Evolutionary conservation across 2,888 invertebrate species (phyloP).

Genomic region (Reticulitermes lucifugus): DNA sequence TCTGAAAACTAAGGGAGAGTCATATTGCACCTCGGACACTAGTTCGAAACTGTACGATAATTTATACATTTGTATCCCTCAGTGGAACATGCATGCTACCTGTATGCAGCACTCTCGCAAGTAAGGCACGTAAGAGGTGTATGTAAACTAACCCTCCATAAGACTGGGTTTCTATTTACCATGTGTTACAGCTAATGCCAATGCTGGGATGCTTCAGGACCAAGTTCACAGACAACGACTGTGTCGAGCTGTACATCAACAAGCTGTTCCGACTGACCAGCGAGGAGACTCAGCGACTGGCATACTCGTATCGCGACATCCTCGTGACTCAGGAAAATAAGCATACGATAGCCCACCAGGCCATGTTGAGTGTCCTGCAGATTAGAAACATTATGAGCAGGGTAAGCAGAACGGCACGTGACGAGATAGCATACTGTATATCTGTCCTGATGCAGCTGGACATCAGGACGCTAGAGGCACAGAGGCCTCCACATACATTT

Average conservation of each 20-base stretch:
- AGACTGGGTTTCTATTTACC: conserved; percentile 42
- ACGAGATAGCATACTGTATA: background rate
- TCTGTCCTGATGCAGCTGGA: no score
- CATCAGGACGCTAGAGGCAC: no score
- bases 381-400: conserved; percentile 62
- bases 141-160: no score
- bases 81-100: no score
- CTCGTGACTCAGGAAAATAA: conserved; percentile 54
- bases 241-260: conserved; percentile 70
- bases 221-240: conserved; percentile 62
- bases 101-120: no score
- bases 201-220: conserved; percentile 65
- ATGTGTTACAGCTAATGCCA: conserved; percentile 74
- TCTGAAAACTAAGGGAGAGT: no score
- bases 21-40: no score
- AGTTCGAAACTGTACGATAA: no score
- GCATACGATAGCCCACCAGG: conserved; percentile 58
- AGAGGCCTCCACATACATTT: no score
- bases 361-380: conserved; percentile 68
- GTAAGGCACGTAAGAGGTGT: no score
- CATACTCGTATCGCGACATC: conserved; percentile 71
- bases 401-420: conserved; percentile 50
- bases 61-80: no score
- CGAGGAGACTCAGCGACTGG: conserved; percentile 72
- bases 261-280: conserved; percentile 73